A percentile compares a stretch with the other conserved stretches of the same genome.
Conservation (phyloP, 2,797 vertebrate species). For the Notolabrus celidotus region DNA sequence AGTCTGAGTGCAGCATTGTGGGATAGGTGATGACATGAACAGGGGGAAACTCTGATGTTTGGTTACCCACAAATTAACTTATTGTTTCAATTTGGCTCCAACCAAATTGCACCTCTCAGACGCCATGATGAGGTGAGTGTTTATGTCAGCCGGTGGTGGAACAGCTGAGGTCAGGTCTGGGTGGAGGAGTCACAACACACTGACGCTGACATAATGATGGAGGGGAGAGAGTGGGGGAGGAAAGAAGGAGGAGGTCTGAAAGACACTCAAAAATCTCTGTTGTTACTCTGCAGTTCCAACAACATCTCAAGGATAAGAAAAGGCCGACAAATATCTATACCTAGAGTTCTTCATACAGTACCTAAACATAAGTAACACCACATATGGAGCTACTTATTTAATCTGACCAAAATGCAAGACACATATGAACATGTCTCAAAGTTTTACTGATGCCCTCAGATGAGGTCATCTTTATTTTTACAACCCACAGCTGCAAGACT, state of each 20-base stretch:
- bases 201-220: slow-evolving; percentile 45
- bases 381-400: too few relatives aligned
- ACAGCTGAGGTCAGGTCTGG: slow-evolving; percentile 69
- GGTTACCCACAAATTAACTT: background rate
- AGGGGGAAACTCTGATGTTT: slow-evolving; percentile 1
- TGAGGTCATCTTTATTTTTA: too few relatives aligned
- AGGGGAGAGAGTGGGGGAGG: slow-evolving; percentile 6
- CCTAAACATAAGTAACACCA: too few relatives aligned
- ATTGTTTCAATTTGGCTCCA: slow-evolving; percentile 3
- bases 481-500: too few relatives aligned
- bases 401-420: too few relatives aligned
- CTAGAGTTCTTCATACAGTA: background rate
- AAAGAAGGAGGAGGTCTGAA: background rate
- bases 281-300: background rate
- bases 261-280: slow-evolving; percentile 8
- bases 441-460: too few relatives aligned
- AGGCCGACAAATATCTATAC: background rate
- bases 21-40: slow-evolving; percentile 10
- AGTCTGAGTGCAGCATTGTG: background rate
- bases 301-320: background rate
- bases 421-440: too few relatives aligned
- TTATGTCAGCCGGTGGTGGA: slow-evolving; percentile 60
- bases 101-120: slow-evolving; percentile 27
- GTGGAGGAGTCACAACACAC: slow-evolving; percentile 43
- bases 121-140: slow-evolving; percentile 42